These are phyloP conservation scores for Cynopterus brachyotis DNA, from an alignment of 2,113 vertebrate species.

Conservation along the genomic window DNA sequence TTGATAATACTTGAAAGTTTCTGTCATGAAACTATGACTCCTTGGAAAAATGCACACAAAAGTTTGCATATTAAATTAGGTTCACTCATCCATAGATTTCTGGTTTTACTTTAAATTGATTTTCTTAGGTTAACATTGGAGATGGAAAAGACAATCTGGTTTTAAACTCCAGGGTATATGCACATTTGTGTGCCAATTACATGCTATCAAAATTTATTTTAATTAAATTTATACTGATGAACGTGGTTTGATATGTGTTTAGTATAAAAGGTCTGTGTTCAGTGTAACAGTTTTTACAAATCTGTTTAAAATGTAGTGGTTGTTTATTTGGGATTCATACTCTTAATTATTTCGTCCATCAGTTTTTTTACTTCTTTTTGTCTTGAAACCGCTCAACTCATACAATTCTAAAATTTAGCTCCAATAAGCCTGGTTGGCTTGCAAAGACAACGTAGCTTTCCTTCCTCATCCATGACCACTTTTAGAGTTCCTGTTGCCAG, in stretches of 20 bases:
- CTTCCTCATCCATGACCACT: conserved; percentile 92
- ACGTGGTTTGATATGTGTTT: conserved; percentile 85
- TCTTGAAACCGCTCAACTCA: conserved; percentile 89
- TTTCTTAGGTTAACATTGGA: neutral
- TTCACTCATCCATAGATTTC: neutral
- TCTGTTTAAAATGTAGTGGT: conserved; percentile 69
- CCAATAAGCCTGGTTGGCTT: conserved; percentile 94
- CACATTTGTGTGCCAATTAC: neutral
- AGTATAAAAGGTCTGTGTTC: conserved; percentile 83
- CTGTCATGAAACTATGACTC: neutral
- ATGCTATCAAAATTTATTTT: neutral
- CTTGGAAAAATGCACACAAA: neutral
- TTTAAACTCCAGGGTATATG: neutral
- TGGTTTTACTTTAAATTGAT: neutral
- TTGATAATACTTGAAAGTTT: neutral
- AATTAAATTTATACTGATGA: conserved; percentile 24
- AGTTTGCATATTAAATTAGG: neutral
- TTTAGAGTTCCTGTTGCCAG: conserved; percentile 91
- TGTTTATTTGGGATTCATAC: conserved; percentile 86
- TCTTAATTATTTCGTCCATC: conserved; percentile 90
- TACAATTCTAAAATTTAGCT: conserved; percentile 94
- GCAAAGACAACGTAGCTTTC: conserved; percentile 89
- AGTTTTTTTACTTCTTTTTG: conserved; percentile 93
- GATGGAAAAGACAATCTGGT: neutral
- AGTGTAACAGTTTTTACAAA: conserved; percentile 85